Evolutionary conservation across 2,113 vertebrate genomes (phyloP), one percentile per base, ranked within the genome.

Genomic region (Channa argus): DNA sequence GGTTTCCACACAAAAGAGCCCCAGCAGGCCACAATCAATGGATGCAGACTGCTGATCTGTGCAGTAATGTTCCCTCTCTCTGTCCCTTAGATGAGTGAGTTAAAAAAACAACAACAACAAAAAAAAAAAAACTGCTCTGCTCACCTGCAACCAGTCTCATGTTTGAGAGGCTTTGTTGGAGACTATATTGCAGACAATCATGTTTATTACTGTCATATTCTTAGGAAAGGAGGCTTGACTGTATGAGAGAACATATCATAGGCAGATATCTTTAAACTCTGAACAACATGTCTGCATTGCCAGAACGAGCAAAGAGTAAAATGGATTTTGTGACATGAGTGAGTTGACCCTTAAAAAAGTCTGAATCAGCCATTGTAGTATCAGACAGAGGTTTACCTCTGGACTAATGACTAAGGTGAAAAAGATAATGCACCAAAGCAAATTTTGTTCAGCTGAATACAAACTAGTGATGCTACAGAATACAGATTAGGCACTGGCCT

Each of bases 401-500:
- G 15, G 24, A 24, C 24, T 24, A 24, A 24, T 24, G 24, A 24
- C 24, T 24, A 24, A 24, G 24, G 24, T 24, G 8, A 59, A 3
- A 34, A 49, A 47, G 33, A 43, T 39, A 68, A 41, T 51, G 60
- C 67, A 85, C 54, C 68, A 72, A 72, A 70, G 49, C 39, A 58
- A 71, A 55, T 65, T 52, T 41, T 56, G 24, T 39, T 50, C 44
- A 44, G 12, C 50, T 53, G 77, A 41, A 24, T 24, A 66, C 64
- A 76, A 75, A 86, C 68, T 49, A 54, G 7, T 67, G 61, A 59
- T 60, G 67, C 72, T 33, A 63, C 62, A 78, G 66, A 82, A 91
- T 89, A 60, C 24, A 82, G 84, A 84, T 87, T 86, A 86, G 62
- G 39, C 51, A 0, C 60, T 88, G 91, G 70, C 89, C 90, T 86